Conservation (phyloP, 2,113 vertebrate species). For the Heloderma charlesbogerti region DNA sequence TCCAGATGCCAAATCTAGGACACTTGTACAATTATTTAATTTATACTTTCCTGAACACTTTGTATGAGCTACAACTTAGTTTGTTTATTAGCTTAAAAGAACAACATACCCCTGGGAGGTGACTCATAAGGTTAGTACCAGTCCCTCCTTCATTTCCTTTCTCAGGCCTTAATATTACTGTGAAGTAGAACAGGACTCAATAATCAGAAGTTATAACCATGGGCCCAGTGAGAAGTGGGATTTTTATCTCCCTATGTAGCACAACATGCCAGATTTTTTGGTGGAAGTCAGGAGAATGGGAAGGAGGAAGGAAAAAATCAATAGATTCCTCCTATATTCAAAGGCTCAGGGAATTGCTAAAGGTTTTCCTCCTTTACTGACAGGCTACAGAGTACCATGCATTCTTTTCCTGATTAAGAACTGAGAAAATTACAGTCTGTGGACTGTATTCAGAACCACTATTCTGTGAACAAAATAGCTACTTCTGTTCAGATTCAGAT, state of each 20-base stretch:
- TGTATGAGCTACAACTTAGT: constrained; percentile 41
- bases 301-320: background rate
- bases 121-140: constrained; percentile 36
- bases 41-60: constrained; percentile 62
- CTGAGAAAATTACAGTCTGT: background rate
- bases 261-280: background rate
- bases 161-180: constrained; percentile 19
- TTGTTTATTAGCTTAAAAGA: constrained; percentile 60
- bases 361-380: background rate
- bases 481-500: background rate
- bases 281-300: background rate
- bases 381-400: background rate
- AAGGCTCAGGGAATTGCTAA: background rate
- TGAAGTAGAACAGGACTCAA: background rate
- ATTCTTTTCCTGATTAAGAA: background rate
- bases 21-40: constrained; percentile 59
- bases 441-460: background rate
- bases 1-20: constrained; percentile 60
- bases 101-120: constrained; percentile 47
- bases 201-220: background rate
- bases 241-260: background rate
- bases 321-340: background rate
- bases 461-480: background rate
- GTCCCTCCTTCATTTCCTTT: constrained; percentile 26
- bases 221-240: background rate